Conservation (phyloP, 2,113 vertebrate species). For the Pomatostomus ruficeps region DNA sequence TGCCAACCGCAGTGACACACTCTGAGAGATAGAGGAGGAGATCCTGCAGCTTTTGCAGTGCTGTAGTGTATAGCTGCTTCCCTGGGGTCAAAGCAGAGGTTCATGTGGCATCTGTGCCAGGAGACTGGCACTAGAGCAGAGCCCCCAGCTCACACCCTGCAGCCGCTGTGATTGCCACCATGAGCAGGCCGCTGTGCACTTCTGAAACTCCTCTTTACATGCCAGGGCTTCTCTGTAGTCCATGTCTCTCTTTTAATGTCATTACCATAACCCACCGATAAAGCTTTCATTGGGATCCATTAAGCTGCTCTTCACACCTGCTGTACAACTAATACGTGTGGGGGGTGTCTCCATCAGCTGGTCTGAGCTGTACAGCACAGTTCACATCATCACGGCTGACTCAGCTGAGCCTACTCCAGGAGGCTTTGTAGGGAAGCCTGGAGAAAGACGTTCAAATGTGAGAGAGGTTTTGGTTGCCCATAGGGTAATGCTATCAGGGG, state of each 20-base stretch:
- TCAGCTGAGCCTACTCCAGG: background rate
- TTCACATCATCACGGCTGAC: background rate
- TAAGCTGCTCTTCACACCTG: background rate
- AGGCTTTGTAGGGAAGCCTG: background rate
- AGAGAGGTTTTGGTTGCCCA: background rate
- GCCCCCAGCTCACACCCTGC: background rate
- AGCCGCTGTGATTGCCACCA: background rate
- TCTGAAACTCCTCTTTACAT: background rate
- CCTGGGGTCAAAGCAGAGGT: background rate
- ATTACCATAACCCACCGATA: background rate
- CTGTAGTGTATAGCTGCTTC: background rate
- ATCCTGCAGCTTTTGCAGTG: background rate
- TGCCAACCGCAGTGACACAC: background rate
- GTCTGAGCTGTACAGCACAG: background rate
- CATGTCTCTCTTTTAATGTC: background rate
- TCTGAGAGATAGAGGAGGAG: background rate
- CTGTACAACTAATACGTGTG: background rate
- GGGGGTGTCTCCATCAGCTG: background rate
- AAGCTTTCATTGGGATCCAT: background rate
- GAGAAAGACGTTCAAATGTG: background rate
- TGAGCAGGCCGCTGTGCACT: background rate
- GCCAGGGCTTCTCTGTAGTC: background rate
- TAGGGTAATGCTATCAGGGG: background rate
- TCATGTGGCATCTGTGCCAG: rapidly evolving
- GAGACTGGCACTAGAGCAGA: background rate